Evolutionary conservation across 2,113 vertebrate species (phyloP).

Genomic region (Guaruba guarouba): DNA sequence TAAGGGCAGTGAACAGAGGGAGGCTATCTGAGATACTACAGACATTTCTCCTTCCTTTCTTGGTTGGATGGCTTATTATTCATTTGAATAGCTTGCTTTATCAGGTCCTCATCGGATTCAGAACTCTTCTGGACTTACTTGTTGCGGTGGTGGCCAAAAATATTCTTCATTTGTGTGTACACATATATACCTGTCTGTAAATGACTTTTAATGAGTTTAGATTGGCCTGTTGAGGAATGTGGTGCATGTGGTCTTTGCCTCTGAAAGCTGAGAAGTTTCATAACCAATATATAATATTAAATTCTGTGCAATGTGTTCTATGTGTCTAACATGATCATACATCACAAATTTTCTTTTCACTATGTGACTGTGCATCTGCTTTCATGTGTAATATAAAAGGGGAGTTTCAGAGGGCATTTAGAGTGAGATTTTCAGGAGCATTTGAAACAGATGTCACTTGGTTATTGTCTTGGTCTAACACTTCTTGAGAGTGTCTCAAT

Average conservation of each 20-base stretch:
- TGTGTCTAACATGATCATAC: not conserved
- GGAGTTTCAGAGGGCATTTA: not conserved
- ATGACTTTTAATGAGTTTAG: not conserved
- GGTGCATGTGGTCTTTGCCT: not conserved
- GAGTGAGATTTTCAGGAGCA: not conserved
- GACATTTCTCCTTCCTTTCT: not conserved
- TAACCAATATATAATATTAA: fast-evolving
- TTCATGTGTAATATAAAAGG: fast-evolving
- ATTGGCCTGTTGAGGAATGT: not conserved
- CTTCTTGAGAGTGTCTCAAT: not conserved
- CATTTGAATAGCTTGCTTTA: not conserved
- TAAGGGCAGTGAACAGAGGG: not conserved
- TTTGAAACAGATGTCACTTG: not conserved
- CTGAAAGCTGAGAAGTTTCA: not conserved
- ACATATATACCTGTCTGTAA: too few relatives aligned
- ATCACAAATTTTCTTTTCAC: not conserved
- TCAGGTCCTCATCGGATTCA: not conserved
- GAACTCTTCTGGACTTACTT: not conserved
- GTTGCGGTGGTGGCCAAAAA: not conserved
- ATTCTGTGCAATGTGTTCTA: not conserved
- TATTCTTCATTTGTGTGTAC: not conserved
- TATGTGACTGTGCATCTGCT: not conserved
- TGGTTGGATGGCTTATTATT: not conserved
- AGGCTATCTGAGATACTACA: not conserved
- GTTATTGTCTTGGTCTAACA: not conserved